A percentile compares a stretch with the other conserved stretches of the same genome.
phyloP scores from a whole-genome alignment of 2,888 invertebrate species.

The Melinaea menophilus region DNA sequence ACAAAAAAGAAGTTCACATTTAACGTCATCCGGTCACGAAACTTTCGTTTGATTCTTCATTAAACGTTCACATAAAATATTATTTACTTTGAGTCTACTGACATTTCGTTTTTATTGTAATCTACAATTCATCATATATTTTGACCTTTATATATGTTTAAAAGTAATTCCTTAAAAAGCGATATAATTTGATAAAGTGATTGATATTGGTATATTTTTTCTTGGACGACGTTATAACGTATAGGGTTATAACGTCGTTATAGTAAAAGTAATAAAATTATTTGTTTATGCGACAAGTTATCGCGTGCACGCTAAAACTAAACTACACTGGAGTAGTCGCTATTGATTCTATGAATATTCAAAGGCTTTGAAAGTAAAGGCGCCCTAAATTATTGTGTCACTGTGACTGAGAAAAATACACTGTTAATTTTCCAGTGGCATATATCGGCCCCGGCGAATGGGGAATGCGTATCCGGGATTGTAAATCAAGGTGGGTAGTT shows the following conservation, averaged over 20 bases:
- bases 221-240: constrained; percentile 16
- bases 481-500: constrained; percentile 75
- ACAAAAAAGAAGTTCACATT: constrained; percentile 54
- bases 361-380: constrained; percentile 70
- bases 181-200: constrained; percentile 1
- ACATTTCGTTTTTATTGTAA: constrained; percentile 12
- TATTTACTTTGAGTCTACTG: constrained; percentile 11
- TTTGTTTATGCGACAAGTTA: constrained; percentile 75
- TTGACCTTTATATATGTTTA: no score
- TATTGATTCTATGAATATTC: constrained; percentile 79
- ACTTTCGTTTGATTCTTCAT: constrained; percentile 55
- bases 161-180: no score
- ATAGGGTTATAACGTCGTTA: constrained; percentile 34
- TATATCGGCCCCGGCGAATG: constrained; percentile 57
- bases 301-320: constrained; percentile 77
- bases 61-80: constrained; percentile 19
- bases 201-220: constrained; percentile 4
- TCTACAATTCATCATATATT: neutral
- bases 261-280: constrained; percentile 72
- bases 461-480: constrained; percentile 69
- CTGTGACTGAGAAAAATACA: constrained; percentile 71
- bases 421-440: constrained; percentile 57
- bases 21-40: constrained; percentile 72
- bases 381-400: constrained; percentile 76
- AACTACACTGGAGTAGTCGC: constrained; percentile 63